Evolutionary conservation across 1,140 invertebrate species (phyloP), one percentile per base, ranked within the genome.

Genomic region (Zophobas atratus): DNA sequence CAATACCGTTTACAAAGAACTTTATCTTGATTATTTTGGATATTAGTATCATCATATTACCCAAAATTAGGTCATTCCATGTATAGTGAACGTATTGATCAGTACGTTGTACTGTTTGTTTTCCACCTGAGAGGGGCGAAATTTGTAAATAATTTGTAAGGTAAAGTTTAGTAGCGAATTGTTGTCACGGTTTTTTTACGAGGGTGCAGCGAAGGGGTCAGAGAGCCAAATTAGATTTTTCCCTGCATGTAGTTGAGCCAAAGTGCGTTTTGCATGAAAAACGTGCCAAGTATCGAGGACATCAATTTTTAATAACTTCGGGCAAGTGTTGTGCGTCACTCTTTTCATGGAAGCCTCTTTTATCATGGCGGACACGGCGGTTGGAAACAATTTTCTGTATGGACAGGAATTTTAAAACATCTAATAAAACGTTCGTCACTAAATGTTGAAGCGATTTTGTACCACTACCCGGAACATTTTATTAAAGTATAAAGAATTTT

Each of bases 301-400:
- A 67, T 67, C 39, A 67, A 67, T 67, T 67, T 67, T 67, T 67
- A 67, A 67, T 46, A 67, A 67, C 60, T 8, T 67, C 1, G 38
- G 39, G 39, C 20, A 41, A 63, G 1, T 63, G 57, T 63, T 63
- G 35, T 20, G 36, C 35, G 57, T 43, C 57, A 63, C 4, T 51
- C 20, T 51, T 51, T 51, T 20, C 4, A 2, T 5, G 43, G 49
- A 2, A 51, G n/a, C 6, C n/a, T 20, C 49, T 51, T 51, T 20
- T 20, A 20, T 20, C 20, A 20, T 51, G 49, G 6, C 49, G n/a
- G 6, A 63, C 39, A 63, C 57, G 55, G 35, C 32, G 55, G 55
- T 35, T 41, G 57, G 5, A 63, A 38, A 20, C 20, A 20, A 20
- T 20, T 20, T 20, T 20, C 20, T 20, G 20, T 20, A 20, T 20